Conservation (phyloP, 2,797 vertebrate species). For the Borostomias antarcticus region DNA sequence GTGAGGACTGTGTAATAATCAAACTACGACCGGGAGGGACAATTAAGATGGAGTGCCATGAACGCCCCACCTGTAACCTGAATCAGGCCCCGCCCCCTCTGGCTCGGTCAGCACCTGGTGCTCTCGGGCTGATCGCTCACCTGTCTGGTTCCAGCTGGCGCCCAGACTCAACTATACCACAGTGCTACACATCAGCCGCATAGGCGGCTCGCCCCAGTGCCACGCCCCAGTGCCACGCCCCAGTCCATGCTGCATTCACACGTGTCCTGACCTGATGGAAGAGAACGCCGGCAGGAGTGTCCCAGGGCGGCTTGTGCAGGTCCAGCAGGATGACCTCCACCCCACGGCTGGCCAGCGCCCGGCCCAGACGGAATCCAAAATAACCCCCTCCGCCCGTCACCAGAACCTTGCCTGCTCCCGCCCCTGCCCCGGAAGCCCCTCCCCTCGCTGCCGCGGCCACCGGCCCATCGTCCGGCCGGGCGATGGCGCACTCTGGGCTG, state of each 20-base stretch:
- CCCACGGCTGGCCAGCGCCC: slow-evolving; percentile 78
- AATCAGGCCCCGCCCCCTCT: slow-evolving; percentile 57
- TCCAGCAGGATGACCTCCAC: slow-evolving; percentile 85
- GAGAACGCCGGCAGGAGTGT: slow-evolving; percentile 73
- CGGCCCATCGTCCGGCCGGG: slow-evolving; percentile 43
- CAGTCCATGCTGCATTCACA: not conserved
- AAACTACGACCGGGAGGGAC: slow-evolving; percentile 24
- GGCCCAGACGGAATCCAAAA: slow-evolving; percentile 87
- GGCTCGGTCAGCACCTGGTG: slow-evolving; percentile 66
- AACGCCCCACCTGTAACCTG: slow-evolving; percentile 65
- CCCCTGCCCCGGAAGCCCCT: too few species aligned
- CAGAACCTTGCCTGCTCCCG: slow-evolving; percentile 71
- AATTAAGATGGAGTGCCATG: slow-evolving; percentile 57
- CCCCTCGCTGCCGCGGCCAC: not conserved
- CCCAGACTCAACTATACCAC: not conserved
- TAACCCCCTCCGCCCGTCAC: slow-evolving; percentile 93
- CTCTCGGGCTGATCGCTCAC: slow-evolving; percentile 57
- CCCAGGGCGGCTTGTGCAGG: slow-evolving; percentile 75
- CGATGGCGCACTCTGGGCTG: slow-evolving; percentile 48
- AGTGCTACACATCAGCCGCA: not conserved
- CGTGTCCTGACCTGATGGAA: slow-evolving; percentile 82
- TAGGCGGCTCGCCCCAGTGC: not conserved
- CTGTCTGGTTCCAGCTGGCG: slow-evolving; percentile 55
- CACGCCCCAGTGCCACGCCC: not conserved
- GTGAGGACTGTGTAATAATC: slow-evolving; percentile 5